Evolutionary conservation across 2,113 vertebrate species (phyloP).

Genomic region (Opisthocomus hoazin): DNA sequence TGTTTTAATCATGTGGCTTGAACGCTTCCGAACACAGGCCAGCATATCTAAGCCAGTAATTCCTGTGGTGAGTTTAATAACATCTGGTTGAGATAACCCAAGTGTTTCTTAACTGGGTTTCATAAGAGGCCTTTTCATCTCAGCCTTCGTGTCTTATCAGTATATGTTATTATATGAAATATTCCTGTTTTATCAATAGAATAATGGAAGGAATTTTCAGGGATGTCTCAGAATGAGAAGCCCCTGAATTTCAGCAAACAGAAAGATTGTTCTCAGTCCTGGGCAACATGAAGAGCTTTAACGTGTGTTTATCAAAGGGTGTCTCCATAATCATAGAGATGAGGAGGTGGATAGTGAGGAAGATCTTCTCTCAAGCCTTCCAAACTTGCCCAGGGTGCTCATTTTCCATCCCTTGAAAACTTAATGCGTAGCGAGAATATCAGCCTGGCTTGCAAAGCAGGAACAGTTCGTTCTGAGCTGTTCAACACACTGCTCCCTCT

Average conservation of each 20-base stretch:
- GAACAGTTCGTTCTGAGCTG: neutral
- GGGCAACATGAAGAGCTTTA: neutral
- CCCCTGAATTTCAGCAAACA: neutral
- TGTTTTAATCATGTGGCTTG: neutral
- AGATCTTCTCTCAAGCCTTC: neutral
- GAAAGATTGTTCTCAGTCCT: neutral
- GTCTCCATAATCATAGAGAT: neutral
- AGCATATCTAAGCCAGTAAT: neutral
- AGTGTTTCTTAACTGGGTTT: conserved; percentile 4
- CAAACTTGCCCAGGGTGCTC: neutral
- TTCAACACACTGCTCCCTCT: neutral
- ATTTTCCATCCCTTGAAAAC: neutral
- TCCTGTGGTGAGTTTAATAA: conserved; percentile 12
- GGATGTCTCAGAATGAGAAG: neutral
- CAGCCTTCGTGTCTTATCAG: neutral
- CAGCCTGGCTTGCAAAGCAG: neutral
- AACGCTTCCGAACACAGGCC: neutral
- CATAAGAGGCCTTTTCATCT: conserved; percentile 1
- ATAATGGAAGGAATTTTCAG: conserved; percentile 11
- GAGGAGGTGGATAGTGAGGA: neutral
- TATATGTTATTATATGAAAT: neutral
- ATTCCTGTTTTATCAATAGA: neutral
- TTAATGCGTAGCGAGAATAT: neutral
- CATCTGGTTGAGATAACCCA: neutral
- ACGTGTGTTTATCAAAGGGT: neutral